A percentile compares a stretch with the other conserved stretches of the same genome.
Conservation (phyloP, 2,797 vertebrate genomes). For the Labroides dimidiatus region DNA sequence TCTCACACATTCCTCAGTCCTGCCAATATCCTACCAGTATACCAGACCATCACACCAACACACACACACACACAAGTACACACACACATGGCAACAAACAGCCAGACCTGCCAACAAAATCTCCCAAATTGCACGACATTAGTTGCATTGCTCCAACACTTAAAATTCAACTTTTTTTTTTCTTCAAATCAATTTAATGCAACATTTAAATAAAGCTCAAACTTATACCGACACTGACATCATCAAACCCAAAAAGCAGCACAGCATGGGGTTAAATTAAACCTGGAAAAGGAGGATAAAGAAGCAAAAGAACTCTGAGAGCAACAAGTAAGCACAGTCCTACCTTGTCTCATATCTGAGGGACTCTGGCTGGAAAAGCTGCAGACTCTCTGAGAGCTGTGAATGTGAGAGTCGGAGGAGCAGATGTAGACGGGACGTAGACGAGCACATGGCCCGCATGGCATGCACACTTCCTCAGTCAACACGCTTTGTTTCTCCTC, state of each 20-base stretch:
- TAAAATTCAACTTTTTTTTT: conserved; percentile 14
- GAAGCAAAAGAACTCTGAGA: neutral
- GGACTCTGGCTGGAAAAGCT: neutral
- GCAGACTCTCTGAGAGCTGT: neutral
- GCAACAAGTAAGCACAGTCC: conserved; percentile 8
- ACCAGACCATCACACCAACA: conserved; percentile 52
- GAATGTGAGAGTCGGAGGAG: conserved; percentile 17
- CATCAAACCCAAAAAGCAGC: neutral
- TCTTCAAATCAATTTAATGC: conserved; percentile 29
- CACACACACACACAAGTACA: conserved; percentile 1
- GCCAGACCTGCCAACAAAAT: conserved; percentile 35
- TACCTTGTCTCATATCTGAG: conserved; percentile 18
- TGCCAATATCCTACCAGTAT: conserved; percentile 75
- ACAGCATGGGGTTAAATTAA: neutral
- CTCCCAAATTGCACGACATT: conserved; percentile 40
- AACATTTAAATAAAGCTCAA: conserved; percentile 21
- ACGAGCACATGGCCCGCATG: conserved; percentile 82
- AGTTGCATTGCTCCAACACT: conserved; percentile 34
- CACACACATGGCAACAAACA: neutral
- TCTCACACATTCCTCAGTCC: conserved; percentile 80
- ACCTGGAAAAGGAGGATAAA: neutral
- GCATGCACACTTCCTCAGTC: conserved; percentile 76
- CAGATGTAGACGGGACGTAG: conserved; percentile 70
- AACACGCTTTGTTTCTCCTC: conserved; percentile 79
- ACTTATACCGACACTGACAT: conserved; percentile 10